Base-by-base conservation (phyloP, 1,140 invertebrate genomes). In the Drosophila repleta region DNA sequence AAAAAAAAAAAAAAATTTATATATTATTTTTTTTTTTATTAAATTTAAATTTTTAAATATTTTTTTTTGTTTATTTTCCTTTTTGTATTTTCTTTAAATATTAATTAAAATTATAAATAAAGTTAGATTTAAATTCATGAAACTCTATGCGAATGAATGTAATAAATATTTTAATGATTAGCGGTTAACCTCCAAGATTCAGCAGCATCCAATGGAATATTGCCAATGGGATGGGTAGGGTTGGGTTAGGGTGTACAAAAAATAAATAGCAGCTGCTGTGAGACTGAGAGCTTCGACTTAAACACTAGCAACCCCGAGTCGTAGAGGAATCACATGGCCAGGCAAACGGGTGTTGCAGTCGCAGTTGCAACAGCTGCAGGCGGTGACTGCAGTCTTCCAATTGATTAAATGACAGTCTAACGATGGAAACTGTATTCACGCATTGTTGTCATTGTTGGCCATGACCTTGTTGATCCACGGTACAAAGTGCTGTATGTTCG, bases 401-500 rank as follows among this genome's bases (percentile, higher is more conserved):
- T 66, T 71, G 41, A 41, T 65, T 35, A 37, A 32, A 35, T 29
- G 45, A 49, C 55, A 52, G 39, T 49, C 58, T 41, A 39, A 41
- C 58, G 24, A 17, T 37, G 15, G 13, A 52, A 29, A 39, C 21
- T 24, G 32, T 4, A 49, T 24, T 37, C 41, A 91, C 87, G 87
- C 76, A 66, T 85, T 76, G 21, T 80, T 91, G 60, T 92, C 91
- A 11, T 91, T 91, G 10, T 91, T 91, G 73, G 88, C 88, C 94
- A 96, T 95, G 15, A 96, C 95, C 93, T 95, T 96, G 79, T 96
- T 95, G 55, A 98, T 96, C 97, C 97, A 97, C n/a, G 96, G 96
- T 55, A 97, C 96, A 90, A 97, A 98, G 91, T 96, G 96, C 81
- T 97, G 96, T 82, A 98, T 97, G 82, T 97, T 97, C 0, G 97